Base-by-base conservation (phyloP, 2,888 invertebrate species). In the Busseola fusca region DNA sequence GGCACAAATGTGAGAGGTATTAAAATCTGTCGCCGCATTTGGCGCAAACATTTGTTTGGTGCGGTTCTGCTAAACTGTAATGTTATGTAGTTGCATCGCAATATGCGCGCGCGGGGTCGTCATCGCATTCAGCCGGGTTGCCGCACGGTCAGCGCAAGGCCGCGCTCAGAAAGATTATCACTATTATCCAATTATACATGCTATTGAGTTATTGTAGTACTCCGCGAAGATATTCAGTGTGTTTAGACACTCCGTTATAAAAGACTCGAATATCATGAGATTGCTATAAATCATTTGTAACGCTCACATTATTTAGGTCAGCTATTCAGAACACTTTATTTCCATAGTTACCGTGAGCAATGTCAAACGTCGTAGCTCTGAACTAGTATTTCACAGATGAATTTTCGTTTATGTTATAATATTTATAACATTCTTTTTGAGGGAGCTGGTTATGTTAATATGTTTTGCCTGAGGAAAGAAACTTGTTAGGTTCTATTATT, bases 121-220 rank as follows among this genome's bases (percentile, higher is more conserved):
- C 77, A 65, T 81, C 78, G 62, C 77, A 83, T 67, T 75, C 70
- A 84, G 76, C 69, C 84, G 78, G 76, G 78, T 80, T 78, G 80
- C 73, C 81, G 34, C 87, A 83, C 89, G 87, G 90, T 87, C 89
- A 83, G 76, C 78, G 84, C 93, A 94, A 93, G 94, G 94, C 91
- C 92, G 89, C 85, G 52, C 63, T 76, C 81, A 64, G 87, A 87
- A 87, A 90, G 91, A 94, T 94, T 93, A 94, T 87, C 88, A 87
- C 91, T 86, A 89, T 93, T 92, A 94, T 94, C 93, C 94, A 94
- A 94, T 94, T 94, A 94, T 90, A 87, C 86, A 88, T 88, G 89
- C 87, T 88, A 89, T 88, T 87, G 89, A 90, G 89, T 90, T 91
- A 91, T 90, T 90, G 89, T 89, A 88, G 87, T 89, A 88, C 89